phyloP scores from a whole-genome alignment of 2,113 vertebrate species.

The Prolemur simus region DNA sequence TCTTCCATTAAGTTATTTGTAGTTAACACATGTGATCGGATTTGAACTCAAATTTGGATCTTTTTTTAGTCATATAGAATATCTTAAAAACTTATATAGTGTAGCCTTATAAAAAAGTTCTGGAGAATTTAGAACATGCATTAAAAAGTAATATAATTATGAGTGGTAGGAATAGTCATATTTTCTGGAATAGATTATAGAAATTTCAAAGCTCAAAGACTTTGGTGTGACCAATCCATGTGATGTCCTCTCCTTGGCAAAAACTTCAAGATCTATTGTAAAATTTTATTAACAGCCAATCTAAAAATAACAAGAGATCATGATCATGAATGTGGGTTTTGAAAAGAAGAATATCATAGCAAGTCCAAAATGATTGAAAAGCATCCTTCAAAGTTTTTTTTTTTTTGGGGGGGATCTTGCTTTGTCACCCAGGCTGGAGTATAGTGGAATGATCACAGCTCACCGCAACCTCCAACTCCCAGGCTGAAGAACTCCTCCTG shows the following conservation, averaged over 20 bases:
- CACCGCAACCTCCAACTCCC: too few relatives aligned
- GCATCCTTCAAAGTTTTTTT: background rate
- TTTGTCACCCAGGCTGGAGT: too few relatives aligned
- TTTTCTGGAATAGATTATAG: constrained; percentile 20
- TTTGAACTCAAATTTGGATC: background rate
- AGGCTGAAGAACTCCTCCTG: too few relatives aligned
- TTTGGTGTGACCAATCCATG: background rate
- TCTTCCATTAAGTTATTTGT: background rate
- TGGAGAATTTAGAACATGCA: background rate
- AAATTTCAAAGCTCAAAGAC: background rate
- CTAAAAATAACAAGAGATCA: background rate
- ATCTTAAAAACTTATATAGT: background rate
- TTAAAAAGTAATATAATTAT: background rate
- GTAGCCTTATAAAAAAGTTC: background rate
- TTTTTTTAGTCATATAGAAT: constrained; percentile 3
- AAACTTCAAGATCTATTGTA: background rate
- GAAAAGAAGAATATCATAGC: background rate
- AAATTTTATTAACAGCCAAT: background rate
- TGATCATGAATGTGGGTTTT: background rate
- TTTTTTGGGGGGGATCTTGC: too few relatives aligned
- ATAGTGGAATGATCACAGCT: too few relatives aligned
- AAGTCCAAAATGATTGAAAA: constrained; percentile 2
- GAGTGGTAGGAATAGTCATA: background rate
- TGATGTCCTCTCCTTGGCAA: background rate
- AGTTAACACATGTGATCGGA: background rate